These are phyloP conservation scores for Lacerta agilis DNA, from an alignment of 2,797 vertebrate genomes.

Conservation along the genomic window DNA sequence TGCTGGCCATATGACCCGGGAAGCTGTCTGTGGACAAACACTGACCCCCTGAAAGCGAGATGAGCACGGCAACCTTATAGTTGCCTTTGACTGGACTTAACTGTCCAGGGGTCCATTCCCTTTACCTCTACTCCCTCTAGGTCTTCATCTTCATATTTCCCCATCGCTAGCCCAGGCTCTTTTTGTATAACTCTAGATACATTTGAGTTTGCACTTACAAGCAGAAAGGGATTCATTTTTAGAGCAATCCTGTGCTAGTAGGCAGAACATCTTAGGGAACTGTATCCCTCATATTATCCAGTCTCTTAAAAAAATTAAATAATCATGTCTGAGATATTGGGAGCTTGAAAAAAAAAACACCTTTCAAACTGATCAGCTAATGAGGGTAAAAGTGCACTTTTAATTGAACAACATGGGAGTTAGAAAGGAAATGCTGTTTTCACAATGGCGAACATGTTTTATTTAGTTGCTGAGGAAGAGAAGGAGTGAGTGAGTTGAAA, in stretches of 20 bases:
- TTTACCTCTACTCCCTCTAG: no score
- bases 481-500: not conserved
- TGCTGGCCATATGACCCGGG: no score
- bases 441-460: slow-evolving; percentile 6
- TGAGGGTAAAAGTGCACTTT: not conserved
- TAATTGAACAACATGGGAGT: slow-evolving; percentile 30
- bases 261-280: not conserved
- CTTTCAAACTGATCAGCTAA: slow-evolving; percentile 9
- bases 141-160: not conserved
- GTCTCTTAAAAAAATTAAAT: not conserved
- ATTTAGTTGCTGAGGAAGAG: not conserved
- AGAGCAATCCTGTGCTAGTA: not conserved
- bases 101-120: no score
- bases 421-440: slow-evolving; percentile 23
- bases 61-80: no score
- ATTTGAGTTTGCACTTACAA: not conserved
- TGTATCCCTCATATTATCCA: not conserved
- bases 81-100: no score
- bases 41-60: no score
- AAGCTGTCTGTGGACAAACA: no score
- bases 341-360: not conserved
- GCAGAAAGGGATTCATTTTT: not conserved
- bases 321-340: slow-evolving; percentile 16
- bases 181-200: not conserved
- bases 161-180: not conserved